These are phyloP conservation scores for Carassius auratus DNA, from an alignment of 2,113 vertebrate species.

Conservation along the genomic window DNA sequence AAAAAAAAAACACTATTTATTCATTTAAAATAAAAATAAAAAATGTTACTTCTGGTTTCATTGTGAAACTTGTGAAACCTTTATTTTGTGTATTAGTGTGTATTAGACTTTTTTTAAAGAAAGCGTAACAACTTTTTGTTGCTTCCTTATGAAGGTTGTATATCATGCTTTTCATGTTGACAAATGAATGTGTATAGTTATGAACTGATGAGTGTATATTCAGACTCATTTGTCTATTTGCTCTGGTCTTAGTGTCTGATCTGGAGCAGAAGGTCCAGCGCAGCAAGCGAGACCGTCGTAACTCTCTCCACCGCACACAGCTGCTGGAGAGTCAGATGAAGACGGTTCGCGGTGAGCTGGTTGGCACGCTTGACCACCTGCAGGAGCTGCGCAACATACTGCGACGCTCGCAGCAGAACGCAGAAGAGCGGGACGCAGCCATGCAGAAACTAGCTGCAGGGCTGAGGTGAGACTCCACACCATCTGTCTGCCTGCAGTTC, in stretches of 20 bases:
- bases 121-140: too few relatives aligned
- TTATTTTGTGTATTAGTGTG: too few relatives aligned
- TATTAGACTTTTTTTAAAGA: too few relatives aligned
- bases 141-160: too few relatives aligned
- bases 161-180: too few relatives aligned
- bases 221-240: too few relatives aligned
- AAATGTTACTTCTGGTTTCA: too few relatives aligned
- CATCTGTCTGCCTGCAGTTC: neutral
- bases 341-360: slow-evolving; percentile 81
- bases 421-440: slow-evolving; percentile 83
- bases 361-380: slow-evolving; percentile 81
- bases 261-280: slow-evolving; percentile 87
- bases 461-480: slow-evolving; percentile 77
- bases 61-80: too few relatives aligned
- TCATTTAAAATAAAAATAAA: too few relatives aligned
- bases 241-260: slow-evolving; percentile 75
- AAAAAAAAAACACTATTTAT: too few relatives aligned
- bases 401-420: slow-evolving; percentile 82
- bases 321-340: slow-evolving; percentile 86
- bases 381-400: slow-evolving; percentile 83
- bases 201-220: too few relatives aligned
- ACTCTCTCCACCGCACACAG: slow-evolving; percentile 83
- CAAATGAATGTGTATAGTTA: too few relatives aligned
- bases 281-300: slow-evolving; percentile 79
- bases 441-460: slow-evolving; percentile 85